These are phyloP conservation scores for Oryzias javanicus DNA, from an alignment of 2,113 vertebrate species.

Conservation along the genomic window DNA sequence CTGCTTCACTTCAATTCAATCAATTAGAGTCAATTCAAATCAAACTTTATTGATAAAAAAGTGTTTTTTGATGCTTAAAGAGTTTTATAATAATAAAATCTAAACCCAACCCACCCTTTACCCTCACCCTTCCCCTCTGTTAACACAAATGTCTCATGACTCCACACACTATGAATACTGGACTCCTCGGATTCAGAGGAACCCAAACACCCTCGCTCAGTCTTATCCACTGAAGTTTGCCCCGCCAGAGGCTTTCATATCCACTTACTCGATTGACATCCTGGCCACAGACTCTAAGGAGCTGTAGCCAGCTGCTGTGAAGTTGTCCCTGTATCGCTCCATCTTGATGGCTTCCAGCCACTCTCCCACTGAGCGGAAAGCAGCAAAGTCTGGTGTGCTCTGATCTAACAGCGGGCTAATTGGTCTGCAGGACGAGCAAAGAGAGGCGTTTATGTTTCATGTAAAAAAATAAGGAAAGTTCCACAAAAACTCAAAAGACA, in stretches of 20 bases:
- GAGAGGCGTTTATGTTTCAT: constrained; percentile 67
- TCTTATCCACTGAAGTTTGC: constrained; percentile 5
- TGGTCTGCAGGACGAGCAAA: constrained; percentile 81
- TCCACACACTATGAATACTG: no score
- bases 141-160: no score
- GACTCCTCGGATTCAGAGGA: background rate
- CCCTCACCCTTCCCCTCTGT: no score
- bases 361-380: constrained; percentile 96
- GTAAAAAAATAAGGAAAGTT: constrained; percentile 33
- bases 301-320: constrained; percentile 96
- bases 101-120: no score
- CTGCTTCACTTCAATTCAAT: no score
- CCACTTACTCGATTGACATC: constrained; percentile 98
- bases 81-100: no score
- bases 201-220: background rate
- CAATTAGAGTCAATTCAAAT: no score
- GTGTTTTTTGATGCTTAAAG: no score
- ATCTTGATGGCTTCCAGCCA: constrained; percentile 99
- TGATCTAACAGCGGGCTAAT: constrained; percentile 98
- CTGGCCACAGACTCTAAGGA: constrained; percentile 96
- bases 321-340: constrained; percentile 98
- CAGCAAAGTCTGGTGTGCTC: constrained; percentile 93
- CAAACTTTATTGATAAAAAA: no score
- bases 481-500: constrained; percentile 24
- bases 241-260: constrained; percentile 8